Conservation (phyloP, 2,113 vertebrate species). For the Apaloderma vittatum region DNA sequence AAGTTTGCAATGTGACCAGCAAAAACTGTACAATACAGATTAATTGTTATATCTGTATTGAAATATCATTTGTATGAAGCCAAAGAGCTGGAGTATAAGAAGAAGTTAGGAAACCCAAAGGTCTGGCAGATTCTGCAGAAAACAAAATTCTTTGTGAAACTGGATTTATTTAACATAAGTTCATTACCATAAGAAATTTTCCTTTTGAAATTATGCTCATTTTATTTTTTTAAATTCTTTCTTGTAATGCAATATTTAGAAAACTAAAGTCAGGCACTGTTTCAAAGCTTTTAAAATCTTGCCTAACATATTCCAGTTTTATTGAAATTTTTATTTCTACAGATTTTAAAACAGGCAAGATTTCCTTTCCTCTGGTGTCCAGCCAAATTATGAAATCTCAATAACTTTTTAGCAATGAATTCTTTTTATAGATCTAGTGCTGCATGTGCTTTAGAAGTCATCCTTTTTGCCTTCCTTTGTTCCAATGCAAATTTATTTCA, state of each 20-base stretch:
- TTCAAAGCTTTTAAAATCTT: not conserved
- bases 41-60: not conserved
- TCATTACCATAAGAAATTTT: rapidly evolving
- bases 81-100: not conserved
- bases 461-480: not conserved
- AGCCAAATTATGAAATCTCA: not conserved
- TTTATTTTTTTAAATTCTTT: not conserved
- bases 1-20: not conserved
- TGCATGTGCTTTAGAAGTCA: not conserved
- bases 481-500: not conserved
- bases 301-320: not conserved
- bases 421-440: not conserved
- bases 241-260: not conserved
- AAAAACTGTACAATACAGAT: not conserved
- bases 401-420: not conserved
- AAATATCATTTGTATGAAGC: not conserved
- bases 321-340: not conserved
- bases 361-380: not conserved
- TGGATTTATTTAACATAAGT: not conserved
- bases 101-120: not conserved
- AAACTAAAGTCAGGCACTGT: not conserved
- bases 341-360: not conserved
- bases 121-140: not conserved
- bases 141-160: not conserved
- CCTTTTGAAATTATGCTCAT: not conserved